phyloP scores from a whole-genome alignment of 2,888 invertebrate species.

The Andrena minutula region DNA sequence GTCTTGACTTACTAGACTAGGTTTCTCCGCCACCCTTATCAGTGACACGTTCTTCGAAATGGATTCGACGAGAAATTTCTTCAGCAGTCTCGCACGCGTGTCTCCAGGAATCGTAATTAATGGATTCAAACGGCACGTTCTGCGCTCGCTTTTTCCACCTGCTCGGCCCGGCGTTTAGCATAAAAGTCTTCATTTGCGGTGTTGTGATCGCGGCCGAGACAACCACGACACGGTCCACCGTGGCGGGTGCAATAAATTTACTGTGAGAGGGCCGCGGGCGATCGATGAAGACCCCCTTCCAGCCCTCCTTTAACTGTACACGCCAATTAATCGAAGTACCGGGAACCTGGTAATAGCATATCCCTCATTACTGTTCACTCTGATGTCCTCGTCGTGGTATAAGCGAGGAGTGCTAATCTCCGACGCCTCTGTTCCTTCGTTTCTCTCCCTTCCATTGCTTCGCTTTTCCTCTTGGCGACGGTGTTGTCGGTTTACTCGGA shows the following conservation, averaged over 20 bases:
- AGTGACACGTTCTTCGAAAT: constrained; percentile 31
- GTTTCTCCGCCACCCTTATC: not conserved
- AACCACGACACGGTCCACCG: constrained; percentile 67
- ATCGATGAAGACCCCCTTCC: constrained; percentile 51
- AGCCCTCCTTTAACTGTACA: constrained; percentile 72
- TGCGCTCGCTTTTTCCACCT: constrained; percentile 43
- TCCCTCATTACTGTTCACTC: constrained; percentile 59
- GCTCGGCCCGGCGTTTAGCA: constrained; percentile 53
- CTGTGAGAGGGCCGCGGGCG: constrained; percentile 57
- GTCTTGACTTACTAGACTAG: not conserved
- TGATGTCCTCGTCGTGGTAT: constrained; percentile 45
- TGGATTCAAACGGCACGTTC: constrained; percentile 39
- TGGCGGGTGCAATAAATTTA: constrained; percentile 68
- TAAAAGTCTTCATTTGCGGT: constrained; percentile 70
- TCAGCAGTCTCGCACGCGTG: not conserved
- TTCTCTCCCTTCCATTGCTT: constrained; percentile 3
- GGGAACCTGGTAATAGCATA: constrained; percentile 75
- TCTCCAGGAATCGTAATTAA: constrained; percentile 60
- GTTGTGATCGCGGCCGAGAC: constrained; percentile 66
- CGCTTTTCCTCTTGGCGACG: not conserved
- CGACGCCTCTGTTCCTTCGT: constrained; percentile 23
- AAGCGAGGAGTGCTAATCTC: constrained; percentile 50
- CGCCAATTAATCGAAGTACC: constrained; percentile 78
- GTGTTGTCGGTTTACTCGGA: constrained; percentile 33
- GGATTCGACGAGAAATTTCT: not conserved